Conservation (phyloP, 2,113 vertebrate genomes). For the Genyomyrus donnyi region DNA sequence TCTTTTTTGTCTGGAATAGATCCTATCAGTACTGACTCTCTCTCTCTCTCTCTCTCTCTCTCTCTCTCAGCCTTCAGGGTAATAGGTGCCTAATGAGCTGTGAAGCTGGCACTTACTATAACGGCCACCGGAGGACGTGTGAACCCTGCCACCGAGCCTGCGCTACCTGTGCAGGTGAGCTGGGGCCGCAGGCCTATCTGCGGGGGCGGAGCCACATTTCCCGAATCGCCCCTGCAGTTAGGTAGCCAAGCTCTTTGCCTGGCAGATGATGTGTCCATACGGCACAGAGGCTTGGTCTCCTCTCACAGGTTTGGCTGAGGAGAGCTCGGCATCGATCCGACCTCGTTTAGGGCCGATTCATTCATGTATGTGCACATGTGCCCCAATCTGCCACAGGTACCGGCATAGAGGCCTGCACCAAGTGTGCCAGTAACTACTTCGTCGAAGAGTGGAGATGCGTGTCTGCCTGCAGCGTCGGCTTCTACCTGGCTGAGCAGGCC, state of each 20-base stretch:
- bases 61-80: constrained; percentile 71
- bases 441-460: constrained; percentile 92
- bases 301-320: neutral
- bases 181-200: neutral
- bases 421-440: constrained; percentile 77
- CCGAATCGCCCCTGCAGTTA: neutral
- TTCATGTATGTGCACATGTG: neutral
- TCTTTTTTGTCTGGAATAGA: neutral
- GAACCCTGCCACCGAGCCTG: constrained; percentile 84
- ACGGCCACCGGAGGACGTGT: constrained; percentile 72
- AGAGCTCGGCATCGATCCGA: neutral
- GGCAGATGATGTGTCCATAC: neutral
- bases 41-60: neutral
- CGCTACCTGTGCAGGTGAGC: constrained; percentile 84
- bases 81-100: constrained; percentile 79
- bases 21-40: neutral
- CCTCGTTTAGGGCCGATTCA: neutral
- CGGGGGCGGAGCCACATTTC: neutral
- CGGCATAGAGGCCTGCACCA: constrained; percentile 80
- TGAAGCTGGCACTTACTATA: constrained; percentile 81
- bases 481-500: constrained; percentile 74
- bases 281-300: neutral
- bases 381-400: constrained; percentile 60
- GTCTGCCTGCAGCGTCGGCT: constrained; percentile 70
- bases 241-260: neutral